A percentile compares a stretch with the other conserved stretches of the same genome.
Conservation (phyloP, 1,140 invertebrate genomes). For the Trissolcus basalis region DNA sequence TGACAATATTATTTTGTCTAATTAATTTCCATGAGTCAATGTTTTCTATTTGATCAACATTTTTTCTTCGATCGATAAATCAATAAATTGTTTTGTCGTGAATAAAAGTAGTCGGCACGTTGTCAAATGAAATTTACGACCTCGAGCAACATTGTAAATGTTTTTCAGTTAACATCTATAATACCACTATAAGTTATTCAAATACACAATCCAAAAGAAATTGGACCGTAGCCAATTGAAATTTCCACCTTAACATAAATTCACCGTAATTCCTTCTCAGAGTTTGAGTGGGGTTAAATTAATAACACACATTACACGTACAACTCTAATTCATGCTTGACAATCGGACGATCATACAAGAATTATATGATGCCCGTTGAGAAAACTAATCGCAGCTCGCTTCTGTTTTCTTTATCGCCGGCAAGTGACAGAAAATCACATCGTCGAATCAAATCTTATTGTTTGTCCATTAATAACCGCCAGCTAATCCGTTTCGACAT, state of each 20-base stretch:
- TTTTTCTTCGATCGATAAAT: too few species aligned
- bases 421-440: conserved; percentile 23
- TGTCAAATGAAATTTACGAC: not conserved
- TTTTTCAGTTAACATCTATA: conserved; percentile 36
- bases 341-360: conserved; percentile 11
- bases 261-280: conserved; percentile 27
- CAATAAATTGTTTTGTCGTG: too few species aligned
- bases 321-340: conserved; percentile 16
- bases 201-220: conserved; percentile 44
- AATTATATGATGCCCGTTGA: conserved; percentile 18
- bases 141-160: conserved; percentile 24
- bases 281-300: conserved; percentile 31
- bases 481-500: not conserved
- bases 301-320: conserved; percentile 40
- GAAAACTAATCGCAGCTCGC: too few species aligned
- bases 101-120: too few species aligned
- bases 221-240: conserved; percentile 44
- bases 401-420: conserved; percentile 8
- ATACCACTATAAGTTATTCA: conserved; percentile 37
- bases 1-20: too few species aligned
- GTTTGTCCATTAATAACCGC: conserved; percentile 15
- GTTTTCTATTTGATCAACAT: too few species aligned
- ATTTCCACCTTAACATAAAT: conserved; percentile 44
- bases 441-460: conserved; percentile 27
- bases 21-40: too few species aligned